Evolutionary conservation across 2,113 vertebrate species (phyloP).

Genomic region (Eupsittula cactorum): DNA sequence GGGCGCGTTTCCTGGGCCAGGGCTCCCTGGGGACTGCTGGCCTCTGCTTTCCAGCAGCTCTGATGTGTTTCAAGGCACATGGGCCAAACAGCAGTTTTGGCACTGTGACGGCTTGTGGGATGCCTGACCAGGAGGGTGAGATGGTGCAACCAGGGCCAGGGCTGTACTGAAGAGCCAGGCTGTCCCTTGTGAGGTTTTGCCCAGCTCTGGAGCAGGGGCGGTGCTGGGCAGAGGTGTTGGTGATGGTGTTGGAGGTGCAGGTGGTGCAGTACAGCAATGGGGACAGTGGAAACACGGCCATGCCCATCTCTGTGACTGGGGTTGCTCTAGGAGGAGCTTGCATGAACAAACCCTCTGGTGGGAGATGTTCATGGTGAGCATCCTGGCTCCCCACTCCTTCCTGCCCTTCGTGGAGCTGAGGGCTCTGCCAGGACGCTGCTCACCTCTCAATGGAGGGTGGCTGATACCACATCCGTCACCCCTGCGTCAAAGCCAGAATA

Average conservation of each 20-base stretch:
- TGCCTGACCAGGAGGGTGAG: fast-evolving
- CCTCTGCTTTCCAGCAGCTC: neutral
- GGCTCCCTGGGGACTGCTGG: neutral
- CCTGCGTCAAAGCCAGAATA: neutral
- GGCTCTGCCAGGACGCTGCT: neutral
- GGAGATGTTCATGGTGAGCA: fast-evolving
- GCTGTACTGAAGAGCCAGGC: neutral
- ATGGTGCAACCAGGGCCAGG: neutral
- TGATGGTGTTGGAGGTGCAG: neutral
- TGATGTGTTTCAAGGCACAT: fast-evolving
- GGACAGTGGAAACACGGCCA: fast-evolving
- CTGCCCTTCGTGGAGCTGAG: neutral
- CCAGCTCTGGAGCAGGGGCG: fast-evolving
- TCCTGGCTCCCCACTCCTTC: fast-evolving
- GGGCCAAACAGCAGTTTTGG: neutral
- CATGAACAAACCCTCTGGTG: neutral
- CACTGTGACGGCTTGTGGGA: fast-evolving
- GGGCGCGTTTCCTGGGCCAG: fast-evolving
- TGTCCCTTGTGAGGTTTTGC: neutral
- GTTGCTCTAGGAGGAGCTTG: neutral
- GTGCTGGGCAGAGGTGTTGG: fast-evolving
- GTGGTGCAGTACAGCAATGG: fast-evolving
- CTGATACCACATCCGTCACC: neutral
- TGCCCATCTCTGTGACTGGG: neutral
- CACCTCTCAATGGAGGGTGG: fast-evolving